Conservation (phyloP, 2,113 vertebrate species). For the Plecturocebus donacophilus region DNA sequence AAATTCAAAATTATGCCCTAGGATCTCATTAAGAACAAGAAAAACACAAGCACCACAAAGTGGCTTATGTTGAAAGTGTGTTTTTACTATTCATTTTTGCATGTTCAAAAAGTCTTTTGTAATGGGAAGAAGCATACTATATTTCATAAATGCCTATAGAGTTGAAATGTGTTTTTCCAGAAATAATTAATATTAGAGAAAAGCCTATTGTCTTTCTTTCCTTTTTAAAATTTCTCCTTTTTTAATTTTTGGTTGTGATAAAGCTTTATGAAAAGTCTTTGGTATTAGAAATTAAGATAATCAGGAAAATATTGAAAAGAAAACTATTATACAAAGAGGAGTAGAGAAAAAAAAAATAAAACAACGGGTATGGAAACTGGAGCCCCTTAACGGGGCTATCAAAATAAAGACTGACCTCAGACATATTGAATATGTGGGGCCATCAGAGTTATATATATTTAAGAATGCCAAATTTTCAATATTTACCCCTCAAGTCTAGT, state of each 20-base stretch:
- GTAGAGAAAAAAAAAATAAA: neutral
- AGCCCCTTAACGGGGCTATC: neutral
- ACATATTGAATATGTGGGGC: fast-evolving
- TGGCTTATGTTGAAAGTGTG: neutral
- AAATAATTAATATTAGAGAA: neutral
- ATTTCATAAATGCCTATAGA: neutral
- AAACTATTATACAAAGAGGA: neutral
- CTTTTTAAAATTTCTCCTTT: neutral
- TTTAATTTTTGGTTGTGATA: neutral
- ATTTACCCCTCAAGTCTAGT: neutral
- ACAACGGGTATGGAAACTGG: neutral
- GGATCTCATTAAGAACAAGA: neutral
- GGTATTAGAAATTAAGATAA: neutral
- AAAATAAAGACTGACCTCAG: neutral
- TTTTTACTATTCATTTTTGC: neutral
- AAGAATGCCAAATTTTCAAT: neutral
- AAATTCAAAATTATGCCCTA: neutral
- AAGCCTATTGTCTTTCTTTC: neutral
- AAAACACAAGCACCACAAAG: neutral
- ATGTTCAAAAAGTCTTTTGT: neutral
- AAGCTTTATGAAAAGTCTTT: neutral
- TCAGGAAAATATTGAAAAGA: neutral
- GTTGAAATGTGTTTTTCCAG: neutral
- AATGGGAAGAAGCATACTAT: neutral
- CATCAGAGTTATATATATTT: neutral